These are phyloP conservation scores for Amphipoea lucens DNA, from an alignment of 2,888 invertebrate genomes.

Conservation along the genomic window DNA sequence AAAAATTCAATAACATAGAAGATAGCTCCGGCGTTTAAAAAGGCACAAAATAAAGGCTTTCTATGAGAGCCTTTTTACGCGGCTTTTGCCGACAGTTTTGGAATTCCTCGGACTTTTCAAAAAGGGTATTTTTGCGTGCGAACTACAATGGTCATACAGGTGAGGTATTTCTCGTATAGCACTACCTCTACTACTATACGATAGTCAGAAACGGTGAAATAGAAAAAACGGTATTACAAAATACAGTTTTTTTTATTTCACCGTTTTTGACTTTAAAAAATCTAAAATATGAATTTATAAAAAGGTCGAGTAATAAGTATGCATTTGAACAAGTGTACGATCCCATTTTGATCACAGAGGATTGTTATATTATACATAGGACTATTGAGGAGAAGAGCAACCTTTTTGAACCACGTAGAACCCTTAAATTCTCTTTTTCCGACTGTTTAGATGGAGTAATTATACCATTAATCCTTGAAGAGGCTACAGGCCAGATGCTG, in stretches of 20 bases:
- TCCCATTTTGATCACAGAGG: no score
- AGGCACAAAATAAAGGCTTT: slow-evolving; percentile 24
- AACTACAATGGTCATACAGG: not conserved
- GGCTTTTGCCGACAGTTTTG: not conserved
- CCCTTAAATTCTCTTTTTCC: no score
- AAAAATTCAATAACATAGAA: slow-evolving; percentile 58
- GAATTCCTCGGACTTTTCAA: slow-evolving; percentile 1
- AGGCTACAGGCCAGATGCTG: no score
- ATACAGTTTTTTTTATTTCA: no score
- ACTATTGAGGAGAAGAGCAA: no score
- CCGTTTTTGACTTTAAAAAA: not conserved
- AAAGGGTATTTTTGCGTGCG: not conserved
- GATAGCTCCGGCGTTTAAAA: slow-evolving; percentile 21
- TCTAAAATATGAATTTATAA: no score
- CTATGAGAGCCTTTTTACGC: not conserved
- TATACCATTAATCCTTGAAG: no score
- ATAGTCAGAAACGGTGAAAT: not conserved
- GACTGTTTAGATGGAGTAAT: no score
- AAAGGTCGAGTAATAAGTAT: no score
- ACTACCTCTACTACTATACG: not conserved
- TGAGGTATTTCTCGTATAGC: not conserved
- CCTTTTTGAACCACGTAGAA: no score
- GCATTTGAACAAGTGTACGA: no score
- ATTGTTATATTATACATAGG: no score
- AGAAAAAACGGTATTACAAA: not conserved